phyloP scores from a whole-genome alignment of 2,113 vertebrate species.

The Oxyruncus cristatus region DNA sequence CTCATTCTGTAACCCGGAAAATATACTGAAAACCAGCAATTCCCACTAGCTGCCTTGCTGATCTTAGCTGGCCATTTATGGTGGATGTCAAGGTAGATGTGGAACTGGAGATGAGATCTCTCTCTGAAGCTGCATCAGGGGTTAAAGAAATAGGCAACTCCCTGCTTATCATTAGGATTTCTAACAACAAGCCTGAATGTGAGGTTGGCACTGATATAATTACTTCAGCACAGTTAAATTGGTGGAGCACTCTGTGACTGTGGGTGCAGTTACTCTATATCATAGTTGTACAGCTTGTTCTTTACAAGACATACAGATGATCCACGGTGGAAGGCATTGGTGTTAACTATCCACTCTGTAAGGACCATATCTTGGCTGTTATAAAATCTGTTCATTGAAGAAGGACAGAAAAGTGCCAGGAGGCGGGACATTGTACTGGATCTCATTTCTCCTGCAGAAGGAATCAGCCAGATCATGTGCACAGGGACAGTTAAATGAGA shows the following conservation, averaged over 20 bases:
- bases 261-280: background rate
- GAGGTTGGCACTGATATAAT: background rate
- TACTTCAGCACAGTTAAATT: background rate
- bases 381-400: background rate
- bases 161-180: background rate
- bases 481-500: background rate
- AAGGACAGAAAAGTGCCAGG: background rate
- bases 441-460: background rate
- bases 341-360: background rate
- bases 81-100: background rate
- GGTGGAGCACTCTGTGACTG: fast-evolving
- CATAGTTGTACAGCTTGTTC: background rate
- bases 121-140: background rate
- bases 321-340: background rate
- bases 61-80: background rate
- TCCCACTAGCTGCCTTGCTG: background rate
- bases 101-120: background rate
- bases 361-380: background rate
- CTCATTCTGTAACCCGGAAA: background rate
- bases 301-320: background rate
- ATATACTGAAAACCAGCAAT: background rate
- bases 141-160: background rate
- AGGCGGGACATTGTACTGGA: background rate
- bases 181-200: background rate
- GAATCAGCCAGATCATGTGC: background rate